Evolutionary conservation across 2,797 vertebrate species (phyloP).

Genomic region (Cephalopachus bancanus): DNA sequence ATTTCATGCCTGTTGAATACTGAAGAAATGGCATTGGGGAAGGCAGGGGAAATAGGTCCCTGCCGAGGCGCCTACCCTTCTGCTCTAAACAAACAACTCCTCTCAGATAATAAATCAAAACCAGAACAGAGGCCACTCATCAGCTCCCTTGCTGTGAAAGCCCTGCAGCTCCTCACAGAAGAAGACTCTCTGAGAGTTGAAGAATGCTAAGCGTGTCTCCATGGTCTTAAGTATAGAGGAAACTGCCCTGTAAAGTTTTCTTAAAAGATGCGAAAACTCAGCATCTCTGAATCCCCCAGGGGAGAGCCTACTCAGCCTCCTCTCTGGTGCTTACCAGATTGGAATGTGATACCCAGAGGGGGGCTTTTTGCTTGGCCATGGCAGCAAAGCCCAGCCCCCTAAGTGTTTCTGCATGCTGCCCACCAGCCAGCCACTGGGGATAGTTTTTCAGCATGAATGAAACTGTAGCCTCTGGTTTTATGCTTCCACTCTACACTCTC

Average conservation of each 20-base stretch:
- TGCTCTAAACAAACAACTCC: neutral
- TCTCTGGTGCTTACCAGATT: neutral
- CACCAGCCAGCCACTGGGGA: neutral
- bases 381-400: neutral
- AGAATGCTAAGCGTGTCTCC: neutral
- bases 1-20: neutral
- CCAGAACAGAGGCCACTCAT: neutral
- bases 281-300: neutral
- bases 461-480: slow-evolving; percentile 30
- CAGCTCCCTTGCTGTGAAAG: neutral
- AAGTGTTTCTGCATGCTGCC: slow-evolving; percentile 49
- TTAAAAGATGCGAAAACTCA: neutral
- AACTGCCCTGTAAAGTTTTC: neutral
- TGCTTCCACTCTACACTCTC: neutral
- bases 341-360: neutral
- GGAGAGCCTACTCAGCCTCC: neutral
- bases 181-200: neutral
- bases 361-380: neutral
- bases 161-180: neutral
- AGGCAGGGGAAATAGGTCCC: neutral
- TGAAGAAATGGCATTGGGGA: neutral
- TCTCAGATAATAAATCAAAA: slow-evolving; percentile 16
- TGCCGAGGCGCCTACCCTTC: neutral
- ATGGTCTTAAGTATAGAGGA: neutral
- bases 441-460: neutral